Evolutionary conservation across 2,797 vertebrate species (phyloP), one percentile per base, ranked within the genome.

Genomic region (Lates japonicus): DNA sequence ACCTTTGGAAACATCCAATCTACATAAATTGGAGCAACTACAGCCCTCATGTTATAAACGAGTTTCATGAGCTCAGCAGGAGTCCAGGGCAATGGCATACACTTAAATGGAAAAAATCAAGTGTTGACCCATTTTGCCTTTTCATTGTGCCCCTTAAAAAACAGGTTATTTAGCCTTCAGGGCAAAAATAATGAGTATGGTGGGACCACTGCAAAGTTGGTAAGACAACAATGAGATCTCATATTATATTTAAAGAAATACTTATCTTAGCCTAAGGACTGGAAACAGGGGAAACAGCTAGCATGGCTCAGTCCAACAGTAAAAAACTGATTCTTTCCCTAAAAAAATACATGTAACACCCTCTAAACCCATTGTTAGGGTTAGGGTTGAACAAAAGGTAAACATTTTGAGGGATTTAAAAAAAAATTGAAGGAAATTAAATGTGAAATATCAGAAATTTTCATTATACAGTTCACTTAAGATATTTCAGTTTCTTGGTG

Each of bases 91-190:
- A 73, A 19, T 20, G 44, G 60, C 8, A 55, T 37, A 64, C 59
- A 12, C 14, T 51, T 54, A 61, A 63, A 74, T 46, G 19, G 39
- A 52, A 52, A 25, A 1, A 78, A 74, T 80, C 48, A 54, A 49
- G 16, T 25, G 33, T n/a, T 73, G 81, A 79, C 84, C 85, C 17
- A 80, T 66, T 88, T 86, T 66, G 10, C 22, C 60, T 58, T 14
- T 52, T 66, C 14, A 55, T n/a, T 9, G 7, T 22, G 60, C 58
- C 46, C 57, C 51, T 62, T n/a, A 41, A 51, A n/a, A 70, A 54
- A 10, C 31, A 37, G 4, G 14, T n/a, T 61, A 9, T 63, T 54
- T 17, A 22, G 42, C 10, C 39, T 31, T 67, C 8, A 64, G 19
- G 37, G 16, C 6, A 64, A 80, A 59, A 44, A 58, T 55, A 29